Evolutionary conservation across 2,888 invertebrate species (phyloP).

Genomic region (Hybos culiciformis): DNA sequence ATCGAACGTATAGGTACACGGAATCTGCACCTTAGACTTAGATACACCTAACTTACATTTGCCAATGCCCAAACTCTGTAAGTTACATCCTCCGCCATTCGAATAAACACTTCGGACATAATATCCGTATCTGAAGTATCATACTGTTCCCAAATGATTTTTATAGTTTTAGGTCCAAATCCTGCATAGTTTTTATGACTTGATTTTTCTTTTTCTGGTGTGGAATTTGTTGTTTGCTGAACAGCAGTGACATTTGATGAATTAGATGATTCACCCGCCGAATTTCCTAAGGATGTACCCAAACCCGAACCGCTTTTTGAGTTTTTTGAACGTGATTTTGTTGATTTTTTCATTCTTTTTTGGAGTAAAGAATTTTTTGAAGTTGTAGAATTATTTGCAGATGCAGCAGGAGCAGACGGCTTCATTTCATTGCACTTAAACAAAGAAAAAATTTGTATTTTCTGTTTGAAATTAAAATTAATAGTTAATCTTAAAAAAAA

Average conservation of each 20-base stretch:
- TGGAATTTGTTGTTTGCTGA: not conserved
- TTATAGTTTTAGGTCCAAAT: conserved; percentile 29
- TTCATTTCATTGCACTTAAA: conserved; percentile 1
- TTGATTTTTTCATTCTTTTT: conserved; percentile 28
- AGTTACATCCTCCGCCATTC: conserved; percentile 33
- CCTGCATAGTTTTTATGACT: conserved; percentile 29
- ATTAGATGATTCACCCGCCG: too few relatives aligned
- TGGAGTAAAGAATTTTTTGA: conserved; percentile 21
- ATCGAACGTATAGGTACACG: not conserved
- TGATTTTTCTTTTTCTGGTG: conserved; percentile 2
- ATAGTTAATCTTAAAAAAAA: too few relatives aligned
- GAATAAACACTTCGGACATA: conserved; percentile 27
- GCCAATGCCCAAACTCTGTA: conserved; percentile 34
- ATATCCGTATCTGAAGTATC: conserved; percentile 32
- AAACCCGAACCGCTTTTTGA: too few relatives aligned
- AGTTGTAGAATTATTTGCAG: too few relatives aligned
- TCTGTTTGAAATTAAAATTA: too few relatives aligned
- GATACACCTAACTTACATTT: conserved; percentile 22
- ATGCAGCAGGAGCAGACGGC: not conserved
- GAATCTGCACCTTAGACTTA: not conserved
- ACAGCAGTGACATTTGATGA: too few relatives aligned
- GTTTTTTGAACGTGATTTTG: conserved; percentile 28
- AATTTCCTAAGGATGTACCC: too few relatives aligned
- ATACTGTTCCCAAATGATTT: conserved; percentile 35
- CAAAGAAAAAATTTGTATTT: too few relatives aligned